These are phyloP conservation scores for Ariolimax columbianus DNA, from an alignment of 2,888 invertebrate species.

Conservation along the genomic window DNA sequence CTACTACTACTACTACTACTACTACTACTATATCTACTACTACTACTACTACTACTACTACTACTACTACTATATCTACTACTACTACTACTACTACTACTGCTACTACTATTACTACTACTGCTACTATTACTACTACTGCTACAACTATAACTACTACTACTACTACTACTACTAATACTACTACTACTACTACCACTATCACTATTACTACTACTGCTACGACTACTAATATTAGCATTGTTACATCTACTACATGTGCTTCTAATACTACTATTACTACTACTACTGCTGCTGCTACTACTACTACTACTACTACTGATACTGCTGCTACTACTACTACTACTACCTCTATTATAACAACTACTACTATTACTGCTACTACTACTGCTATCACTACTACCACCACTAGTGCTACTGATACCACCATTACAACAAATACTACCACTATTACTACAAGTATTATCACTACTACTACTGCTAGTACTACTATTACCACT, in stretches of 20 bases:
- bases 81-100: neutral
- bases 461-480: too few relatives aligned
- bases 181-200: too few relatives aligned
- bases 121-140: too few relatives aligned
- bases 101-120: too few relatives aligned
- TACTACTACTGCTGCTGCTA: neutral
- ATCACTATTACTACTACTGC: too few relatives aligned
- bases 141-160: too few relatives aligned
- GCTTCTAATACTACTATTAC: too few relatives aligned
- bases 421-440: neutral
- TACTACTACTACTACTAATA: too few relatives aligned
- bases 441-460: neutral
- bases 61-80: too few relatives aligned
- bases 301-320: too few relatives aligned
- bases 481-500: neutral
- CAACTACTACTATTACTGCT: neutral
- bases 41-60: too few relatives aligned
- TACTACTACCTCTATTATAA: neutral
- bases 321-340: neutral
- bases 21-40: neutral
- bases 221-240: neutral
- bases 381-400: neutral
- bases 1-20: slow-evolving; percentile 4
- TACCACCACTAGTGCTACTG: neutral
- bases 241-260: neutral